These are phyloP conservation scores for Scaptomyza flava DNA, from an alignment of 2,888 invertebrate species.

Conservation along the genomic window DNA sequence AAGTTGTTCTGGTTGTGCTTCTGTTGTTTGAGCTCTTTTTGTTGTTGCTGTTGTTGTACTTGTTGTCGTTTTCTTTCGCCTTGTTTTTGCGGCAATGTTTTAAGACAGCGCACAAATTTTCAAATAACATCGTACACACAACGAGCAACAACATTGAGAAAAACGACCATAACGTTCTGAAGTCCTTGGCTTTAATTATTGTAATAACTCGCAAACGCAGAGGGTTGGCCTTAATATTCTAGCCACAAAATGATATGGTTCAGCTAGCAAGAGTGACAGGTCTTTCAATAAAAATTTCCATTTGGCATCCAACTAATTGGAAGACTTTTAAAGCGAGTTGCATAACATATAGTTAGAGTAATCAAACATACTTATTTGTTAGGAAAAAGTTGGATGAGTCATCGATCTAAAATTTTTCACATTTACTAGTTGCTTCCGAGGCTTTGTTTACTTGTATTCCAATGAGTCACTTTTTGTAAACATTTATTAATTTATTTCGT, in stretches of 20 bases:
- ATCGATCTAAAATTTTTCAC: too few species aligned
- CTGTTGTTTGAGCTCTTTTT: slow-evolving; percentile 26
- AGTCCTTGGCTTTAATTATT: slow-evolving; percentile 67
- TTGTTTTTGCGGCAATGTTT: slow-evolving; percentile 48
- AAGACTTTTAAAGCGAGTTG: too few species aligned
- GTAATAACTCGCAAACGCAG: slow-evolving; percentile 50
- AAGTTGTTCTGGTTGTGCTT: slow-evolving; percentile 60
- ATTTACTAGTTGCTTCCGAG: too few species aligned
- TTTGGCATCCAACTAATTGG: slow-evolving; percentile 51
- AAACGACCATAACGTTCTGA: slow-evolving; percentile 42
- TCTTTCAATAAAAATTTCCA: slow-evolving; percentile 38
- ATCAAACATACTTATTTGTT: too few species aligned
- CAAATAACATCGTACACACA: slow-evolving; percentile 59
- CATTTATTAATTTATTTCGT: not conserved
- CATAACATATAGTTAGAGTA: not conserved
- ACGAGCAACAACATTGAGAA: slow-evolving; percentile 4
- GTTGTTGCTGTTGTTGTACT: slow-evolving; percentile 9
- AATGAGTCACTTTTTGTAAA: not conserved
- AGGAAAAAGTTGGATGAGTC: too few species aligned
- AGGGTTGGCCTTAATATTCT: slow-evolving; percentile 45
- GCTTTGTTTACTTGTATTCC: not conserved
- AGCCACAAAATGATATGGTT: slow-evolving; percentile 43
- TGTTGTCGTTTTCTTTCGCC: slow-evolving; percentile 23
- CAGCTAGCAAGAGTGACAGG: slow-evolving; percentile 12
- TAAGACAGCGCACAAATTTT: slow-evolving; percentile 67